phyloP scores from a whole-genome alignment of 2,888 invertebrate genomes.

The Caenorhabditis plicata region DNA sequence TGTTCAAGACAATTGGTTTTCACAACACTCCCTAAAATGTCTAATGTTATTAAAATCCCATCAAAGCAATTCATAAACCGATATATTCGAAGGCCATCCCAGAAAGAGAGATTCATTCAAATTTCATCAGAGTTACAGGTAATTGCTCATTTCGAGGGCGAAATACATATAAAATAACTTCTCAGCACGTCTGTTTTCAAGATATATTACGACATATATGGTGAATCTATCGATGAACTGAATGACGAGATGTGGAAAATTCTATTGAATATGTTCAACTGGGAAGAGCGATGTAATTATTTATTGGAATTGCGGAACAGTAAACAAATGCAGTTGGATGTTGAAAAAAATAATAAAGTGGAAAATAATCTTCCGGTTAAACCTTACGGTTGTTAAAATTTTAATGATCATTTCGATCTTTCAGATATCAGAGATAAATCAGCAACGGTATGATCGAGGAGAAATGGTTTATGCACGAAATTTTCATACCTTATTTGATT shows the following conservation, averaged over 20 bases:
- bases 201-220: constrained; percentile 15
- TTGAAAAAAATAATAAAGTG: background rate
- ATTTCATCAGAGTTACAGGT: constrained; percentile 26
- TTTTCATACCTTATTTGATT: constrained; percentile 35
- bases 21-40: too few relatives aligned
- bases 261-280: constrained; percentile 22
- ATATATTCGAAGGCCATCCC: constrained; percentile 15
- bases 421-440: constrained; percentile 10
- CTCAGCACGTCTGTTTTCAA: constrained; percentile 2
- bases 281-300: constrained; percentile 23
- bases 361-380: background rate
- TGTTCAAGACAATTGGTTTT: too few relatives aligned
- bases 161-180: background rate
- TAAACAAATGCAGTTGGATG: background rate
- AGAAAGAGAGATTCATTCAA: constrained; percentile 20
- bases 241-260: constrained; percentile 21
- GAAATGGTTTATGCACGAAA: constrained; percentile 46
- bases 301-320: constrained; percentile 7
- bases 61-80: constrained; percentile 14
- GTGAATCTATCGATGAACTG: constrained; percentile 3
- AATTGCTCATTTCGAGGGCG: background rate
- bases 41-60: too few relatives aligned
- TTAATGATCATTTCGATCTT: background rate
- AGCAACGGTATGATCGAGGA: constrained; percentile 2
- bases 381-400: background rate